Base-by-base conservation (phyloP, 2,797 vertebrate species). In the Takifugu rubripes region DNA sequence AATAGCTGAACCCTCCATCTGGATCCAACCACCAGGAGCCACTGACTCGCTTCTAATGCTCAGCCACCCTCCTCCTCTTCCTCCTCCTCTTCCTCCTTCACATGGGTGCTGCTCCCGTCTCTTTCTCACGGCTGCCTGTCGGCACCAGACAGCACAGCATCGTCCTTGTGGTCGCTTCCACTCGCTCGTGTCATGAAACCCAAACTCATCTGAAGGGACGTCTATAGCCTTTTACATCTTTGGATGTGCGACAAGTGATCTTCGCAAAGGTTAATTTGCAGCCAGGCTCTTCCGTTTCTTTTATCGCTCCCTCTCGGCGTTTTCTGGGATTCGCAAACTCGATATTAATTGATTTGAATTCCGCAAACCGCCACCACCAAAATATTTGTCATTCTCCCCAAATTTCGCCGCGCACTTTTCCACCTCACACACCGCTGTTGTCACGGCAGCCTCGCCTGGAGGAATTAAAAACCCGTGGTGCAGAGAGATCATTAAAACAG, bases 81-180 rank as follows among this genome's bases (percentile, higher is more conserved):
- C 42, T 45, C n/a, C n/a, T n/a, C 55, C 1, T 25, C 15, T 52
- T 47, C 53, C 16, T 17, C 48, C 54, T 33, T 48, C 45, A 24
- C 54, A 66, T 54, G 17, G 9, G 69, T 54, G 66, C 77, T 52
- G 77, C 74, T 66, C 44, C 15, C 12, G 54, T 66, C 58, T 43
- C 54, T 45, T 42, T 55, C 57, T 66, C 58, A 49, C 53, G 49
- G 50, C 72, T 50, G 48, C 63, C 36, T 31, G 54, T 67, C 59
- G 82, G 80, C 78, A 69, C 4, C 6, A 76, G 57, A 55, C 77
- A 77, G 68, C 56, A n/a, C 10, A 27, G 52, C 69, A 26, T 72
- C 79, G 70, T 68, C 63, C 65, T 65, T 51, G 26, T 6, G 69
- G 64, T 79, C 71, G 64, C 25, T 49, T 66, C 54, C 24, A 16